phyloP scores from a whole-genome alignment of 2,888 invertebrate genomes.

The Pammene fasciana region DNA sequence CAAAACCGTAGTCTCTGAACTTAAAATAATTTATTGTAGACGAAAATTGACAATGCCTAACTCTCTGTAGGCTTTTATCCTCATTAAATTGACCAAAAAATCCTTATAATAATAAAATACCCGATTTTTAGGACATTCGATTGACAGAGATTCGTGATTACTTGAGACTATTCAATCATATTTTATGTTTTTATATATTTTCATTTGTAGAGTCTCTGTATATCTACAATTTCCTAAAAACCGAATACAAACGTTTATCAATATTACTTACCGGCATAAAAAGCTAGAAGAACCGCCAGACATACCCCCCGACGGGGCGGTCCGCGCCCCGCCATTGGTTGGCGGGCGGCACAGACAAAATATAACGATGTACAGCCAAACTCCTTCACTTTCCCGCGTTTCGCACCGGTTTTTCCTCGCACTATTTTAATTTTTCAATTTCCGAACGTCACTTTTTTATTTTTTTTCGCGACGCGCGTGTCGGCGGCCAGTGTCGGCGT shows the following conservation, averaged over 20 bases:
- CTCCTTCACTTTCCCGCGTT: slow-evolving; percentile 49
- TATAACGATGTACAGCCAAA: slow-evolving; percentile 68
- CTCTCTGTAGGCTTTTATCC: no score
- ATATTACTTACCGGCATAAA: slow-evolving; percentile 71
- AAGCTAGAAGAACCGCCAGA: slow-evolving; percentile 61
- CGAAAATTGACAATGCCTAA: no score
- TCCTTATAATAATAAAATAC: no score
- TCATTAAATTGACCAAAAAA: no score
- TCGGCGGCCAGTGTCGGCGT: slow-evolving; percentile 52
- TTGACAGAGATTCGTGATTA: no score
- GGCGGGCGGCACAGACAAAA: slow-evolving; percentile 62
- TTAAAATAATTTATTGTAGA: no score
- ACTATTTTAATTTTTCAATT: slow-evolving; percentile 41
- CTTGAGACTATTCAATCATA: no score
- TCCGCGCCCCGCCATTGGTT: slow-evolving; percentile 75
- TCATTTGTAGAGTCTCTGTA: background rate
- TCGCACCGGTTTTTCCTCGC: slow-evolving; percentile 39
- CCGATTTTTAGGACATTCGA: no score
- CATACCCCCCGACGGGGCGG: slow-evolving; percentile 69
- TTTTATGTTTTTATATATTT: background rate
- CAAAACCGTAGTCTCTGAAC: no score
- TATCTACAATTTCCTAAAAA: background rate
- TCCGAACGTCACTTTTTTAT: slow-evolving; percentile 40
- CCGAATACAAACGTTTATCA: slow-evolving; percentile 41
- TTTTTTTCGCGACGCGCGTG: slow-evolving; percentile 53